Conservation (phyloP, 2,113 vertebrate species). For the Promerops cafer region DNA sequence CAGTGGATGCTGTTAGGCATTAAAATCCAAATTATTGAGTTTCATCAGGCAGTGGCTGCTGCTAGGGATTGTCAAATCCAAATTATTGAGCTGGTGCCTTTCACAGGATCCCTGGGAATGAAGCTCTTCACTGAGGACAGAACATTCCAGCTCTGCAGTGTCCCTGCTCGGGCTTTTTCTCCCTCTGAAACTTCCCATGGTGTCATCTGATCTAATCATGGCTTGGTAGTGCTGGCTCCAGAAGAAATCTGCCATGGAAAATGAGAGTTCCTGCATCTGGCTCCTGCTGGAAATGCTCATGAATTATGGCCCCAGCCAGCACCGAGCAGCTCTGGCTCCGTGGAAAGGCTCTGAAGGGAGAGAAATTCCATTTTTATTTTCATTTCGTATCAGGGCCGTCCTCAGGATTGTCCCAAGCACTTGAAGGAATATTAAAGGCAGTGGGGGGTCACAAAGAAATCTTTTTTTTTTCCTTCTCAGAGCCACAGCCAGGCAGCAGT, state of each 20-base stretch:
- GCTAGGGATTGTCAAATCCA: neutral
- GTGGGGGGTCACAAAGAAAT: neutral
- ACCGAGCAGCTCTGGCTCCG: neutral
- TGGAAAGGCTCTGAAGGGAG: neutral
- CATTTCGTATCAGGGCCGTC: neutral
- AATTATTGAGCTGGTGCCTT: neutral
- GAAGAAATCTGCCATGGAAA: conserved; percentile 1
- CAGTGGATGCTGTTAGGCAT: neutral
- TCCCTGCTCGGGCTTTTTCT: neutral
- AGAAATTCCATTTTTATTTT: neutral
- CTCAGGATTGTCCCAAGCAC: neutral
- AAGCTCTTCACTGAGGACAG: neutral
- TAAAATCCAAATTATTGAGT: neutral
- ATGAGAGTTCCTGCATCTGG: neutral
- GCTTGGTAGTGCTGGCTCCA: neutral
- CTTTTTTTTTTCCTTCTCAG: neutral
- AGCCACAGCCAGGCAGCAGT: neutral
- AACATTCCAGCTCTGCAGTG: neutral
- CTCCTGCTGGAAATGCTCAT: conserved; percentile 18
- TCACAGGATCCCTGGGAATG: neutral
- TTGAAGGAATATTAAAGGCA: neutral
- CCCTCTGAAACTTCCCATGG: conserved; percentile 27
- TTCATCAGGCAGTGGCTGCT: neutral
- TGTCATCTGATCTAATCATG: conserved; percentile 16
- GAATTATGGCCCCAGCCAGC: neutral